phyloP scores from a whole-genome alignment of 2,888 invertebrate species.

The Ypsolopha scabrella region DNA sequence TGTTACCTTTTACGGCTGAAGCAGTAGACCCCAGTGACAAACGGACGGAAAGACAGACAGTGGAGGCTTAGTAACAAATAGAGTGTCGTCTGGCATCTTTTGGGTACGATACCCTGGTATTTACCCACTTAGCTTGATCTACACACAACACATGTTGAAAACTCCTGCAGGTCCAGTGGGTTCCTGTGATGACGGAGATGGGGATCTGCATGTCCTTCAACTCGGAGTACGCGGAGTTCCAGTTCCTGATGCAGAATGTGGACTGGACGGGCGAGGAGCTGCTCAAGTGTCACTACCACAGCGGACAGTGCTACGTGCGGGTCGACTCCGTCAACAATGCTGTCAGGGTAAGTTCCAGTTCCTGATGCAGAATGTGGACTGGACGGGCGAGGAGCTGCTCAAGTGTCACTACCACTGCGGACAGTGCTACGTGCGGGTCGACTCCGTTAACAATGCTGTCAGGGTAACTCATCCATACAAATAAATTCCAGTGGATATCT shows the following conservation, averaged over 20 bases:
- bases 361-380: slow-evolving; percentile 24
- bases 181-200: slow-evolving; percentile 59
- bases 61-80: too few relatives aligned
- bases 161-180: slow-evolving; percentile 38
- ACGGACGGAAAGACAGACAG: too few relatives aligned
- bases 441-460: slow-evolving; percentile 43
- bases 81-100: too few relatives aligned
- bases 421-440: slow-evolving; percentile 58
- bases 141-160: too few relatives aligned
- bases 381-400: slow-evolving; percentile 30
- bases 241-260: slow-evolving; percentile 29
- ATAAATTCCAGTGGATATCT: neutral
- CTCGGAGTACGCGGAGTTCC: slow-evolving; percentile 49
- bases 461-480: slow-evolving; percentile 34
- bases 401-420: slow-evolving; percentile 63
- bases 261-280: slow-evolving; percentile 27
- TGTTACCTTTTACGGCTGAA: too few relatives aligned
- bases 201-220: slow-evolving; percentile 58
- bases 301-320: slow-evolving; percentile 55
- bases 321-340: slow-evolving; percentile 50
- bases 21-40: too few relatives aligned
- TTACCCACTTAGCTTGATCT: too few relatives aligned
- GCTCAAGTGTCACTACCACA: slow-evolving; percentile 61
- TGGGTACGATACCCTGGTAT: too few relatives aligned
- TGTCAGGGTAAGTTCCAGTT: slow-evolving; percentile 53